Base-by-base conservation (phyloP, 1,140 invertebrate genomes). In the Mercenaria mercenaria region DNA sequence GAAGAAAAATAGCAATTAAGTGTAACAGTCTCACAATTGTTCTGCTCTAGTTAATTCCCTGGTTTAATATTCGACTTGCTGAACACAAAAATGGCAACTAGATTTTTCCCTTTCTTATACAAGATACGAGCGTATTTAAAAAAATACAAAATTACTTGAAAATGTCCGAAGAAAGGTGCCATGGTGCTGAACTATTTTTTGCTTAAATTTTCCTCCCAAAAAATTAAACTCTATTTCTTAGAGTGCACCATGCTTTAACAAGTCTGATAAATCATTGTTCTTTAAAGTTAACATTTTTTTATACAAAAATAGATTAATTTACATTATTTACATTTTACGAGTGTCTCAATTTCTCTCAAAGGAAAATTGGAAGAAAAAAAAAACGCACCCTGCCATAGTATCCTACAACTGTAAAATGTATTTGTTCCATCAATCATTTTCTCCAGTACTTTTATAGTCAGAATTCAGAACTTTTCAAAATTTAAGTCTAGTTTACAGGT, bases 301-400 rank as follows among this genome's bases (percentile, higher is more conserved):
- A 26, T 84, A 84, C 82, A 84, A 84, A 84, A 84, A 84, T 84
- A 84, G 34, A 84, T 72, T 84, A 84, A 84, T 84, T 84, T 84
- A 84, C 82, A 84, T 41, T 84, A 84, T 84, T 59, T 84, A 84
- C 82, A 84, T 67, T 2, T n/a, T 41, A 74, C 23, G 41, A 29
- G 15, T 8, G 20, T 34, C 67, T 72, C 23, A 77, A 47, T 1
- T 26, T 77, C 20, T 77, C n/a, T 84, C 32, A 81, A 39, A 81
- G 50, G 47, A 79, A 29, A 39, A 74, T 6, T 15, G 15, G 43
- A 47, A 47, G 43, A 47, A 47, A 47, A 47, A n/a, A n/a, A n/a
- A n/a, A n/a, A n/a, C n/a, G n/a, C 29, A 11, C 26, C 11, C 11
- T 20, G 52, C 20, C 20, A 56, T 56, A 47, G 52, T 56, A 56